Evolutionary conservation across 2,888 invertebrate species (phyloP).

Genomic region (Odiellus spinosus): DNA sequence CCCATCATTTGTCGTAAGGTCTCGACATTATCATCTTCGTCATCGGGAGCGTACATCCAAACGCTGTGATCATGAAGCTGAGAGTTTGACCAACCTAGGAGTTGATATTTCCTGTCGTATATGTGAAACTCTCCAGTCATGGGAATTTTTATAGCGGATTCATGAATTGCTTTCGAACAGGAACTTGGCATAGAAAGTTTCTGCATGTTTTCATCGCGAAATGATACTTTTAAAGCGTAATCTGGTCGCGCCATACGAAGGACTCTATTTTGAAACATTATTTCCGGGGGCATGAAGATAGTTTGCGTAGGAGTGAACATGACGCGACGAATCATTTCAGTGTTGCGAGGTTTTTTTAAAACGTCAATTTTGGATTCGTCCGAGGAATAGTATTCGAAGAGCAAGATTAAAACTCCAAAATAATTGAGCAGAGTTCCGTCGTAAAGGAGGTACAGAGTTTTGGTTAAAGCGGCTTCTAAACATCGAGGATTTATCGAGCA

Average conservation of each 20-base stretch:
- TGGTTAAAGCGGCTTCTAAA: constrained; percentile 10
- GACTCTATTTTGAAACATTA: constrained; percentile 11
- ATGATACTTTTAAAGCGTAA: constrained; percentile 4
- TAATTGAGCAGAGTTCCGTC: too few species aligned
- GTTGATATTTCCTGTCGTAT: constrained; percentile 14
- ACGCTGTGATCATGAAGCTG: constrained; percentile 21
- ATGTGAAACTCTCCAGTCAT: constrained; percentile 9
- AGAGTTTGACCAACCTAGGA: constrained; percentile 21
- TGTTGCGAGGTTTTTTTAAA: too few species aligned
- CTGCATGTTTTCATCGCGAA: constrained; percentile 7
- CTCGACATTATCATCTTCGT: constrained; percentile 8
- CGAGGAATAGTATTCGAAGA: too few species aligned
- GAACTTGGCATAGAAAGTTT: too few species aligned
- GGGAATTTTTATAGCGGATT: constrained; percentile 2
- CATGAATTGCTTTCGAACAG: not conserved
- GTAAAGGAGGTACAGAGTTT: too few species aligned
- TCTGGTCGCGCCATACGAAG: constrained; percentile 7
- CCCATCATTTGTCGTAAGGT: constrained; percentile 19
- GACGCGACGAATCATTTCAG: constrained; percentile 9
- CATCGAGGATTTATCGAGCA: not conserved
- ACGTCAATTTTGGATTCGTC: too few species aligned
- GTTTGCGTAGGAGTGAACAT: constrained; percentile 9
- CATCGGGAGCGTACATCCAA: constrained; percentile 19
- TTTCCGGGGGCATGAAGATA: constrained; percentile 12
- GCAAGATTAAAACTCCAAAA: too few species aligned